Evolutionary conservation across 2,888 invertebrate genomes (phyloP), one percentile per base, ranked within the genome.

Genomic region (Netelia inedita): DNA sequence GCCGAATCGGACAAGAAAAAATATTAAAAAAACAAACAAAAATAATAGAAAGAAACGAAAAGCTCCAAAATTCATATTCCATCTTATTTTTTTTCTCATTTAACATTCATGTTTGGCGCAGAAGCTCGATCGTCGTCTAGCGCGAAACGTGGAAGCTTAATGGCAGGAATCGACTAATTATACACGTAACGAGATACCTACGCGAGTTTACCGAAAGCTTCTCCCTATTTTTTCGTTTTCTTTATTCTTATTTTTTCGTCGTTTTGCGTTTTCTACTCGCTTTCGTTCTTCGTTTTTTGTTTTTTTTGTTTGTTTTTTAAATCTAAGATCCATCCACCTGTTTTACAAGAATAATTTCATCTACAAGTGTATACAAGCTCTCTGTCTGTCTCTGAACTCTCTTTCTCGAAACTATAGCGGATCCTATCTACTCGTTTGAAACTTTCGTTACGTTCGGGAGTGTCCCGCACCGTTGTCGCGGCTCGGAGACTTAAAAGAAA

Each of bases 401-500:
- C 23, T 53, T 68, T 55, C 79, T 66, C 63, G 53, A 76, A 81
- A 84, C 81, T 84, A 78, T 73, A 63, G 71, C 23, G 63, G 61
- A 72, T 79, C 65, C 41, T 73, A 80, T 80, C 35, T 55, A 35
- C 73, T 69, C 69, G 53, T 61, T 69, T 79, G 75, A 84, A 84
- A 84, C 84, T 84, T 84, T 84, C 84, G 84, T 84, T 84, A 84
- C 84, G 84, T 84, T 84, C 84, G 81, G 81, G 83, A 80, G 84
- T 81, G 80, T 84, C 55, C 73, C 75, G 76, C 73, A 53, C 80
- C 61, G 68, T 66, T 84, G 63, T 53, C 23, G 50, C 68, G 72
- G 61, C 41, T 68, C 72, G 73, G 81, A 68, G 68, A 81, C 63
- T 14, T 75, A 69, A 63, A 8, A 63, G 43, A 72, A 75, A 10